A percentile compares a stretch with the other conserved stretches of the same genome.
Conservation (phyloP, 2,888 invertebrate genomes). For the Pilophorus perplexus region DNA sequence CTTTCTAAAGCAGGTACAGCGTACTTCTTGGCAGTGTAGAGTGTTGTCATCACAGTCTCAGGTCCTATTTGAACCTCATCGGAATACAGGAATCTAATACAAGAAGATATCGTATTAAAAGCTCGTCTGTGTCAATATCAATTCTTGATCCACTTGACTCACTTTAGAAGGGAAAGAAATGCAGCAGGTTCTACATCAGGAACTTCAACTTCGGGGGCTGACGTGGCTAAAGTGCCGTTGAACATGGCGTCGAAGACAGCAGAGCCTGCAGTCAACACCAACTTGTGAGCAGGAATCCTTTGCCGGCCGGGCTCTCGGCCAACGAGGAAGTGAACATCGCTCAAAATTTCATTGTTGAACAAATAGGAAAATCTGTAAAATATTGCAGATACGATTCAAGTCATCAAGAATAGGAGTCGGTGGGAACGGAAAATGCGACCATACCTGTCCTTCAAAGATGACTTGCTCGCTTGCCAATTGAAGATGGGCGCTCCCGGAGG, state of each 20-base stretch:
- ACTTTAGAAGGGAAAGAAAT: slow-evolving; percentile 68
- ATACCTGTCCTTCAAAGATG: slow-evolving; percentile 49
- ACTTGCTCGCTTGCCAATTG: slow-evolving; percentile 73
- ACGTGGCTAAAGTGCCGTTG: slow-evolving; percentile 69
- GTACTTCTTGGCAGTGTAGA: slow-evolving; percentile 85
- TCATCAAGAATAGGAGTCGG: too few relatives aligned
- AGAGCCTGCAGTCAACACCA: slow-evolving; percentile 76
- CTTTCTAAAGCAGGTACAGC: slow-evolving; percentile 78
- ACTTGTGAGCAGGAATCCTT: slow-evolving; percentile 74
- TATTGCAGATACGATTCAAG: background rate
- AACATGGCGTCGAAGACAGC: slow-evolving; percentile 87
- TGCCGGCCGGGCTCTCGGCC: slow-evolving; percentile 67
- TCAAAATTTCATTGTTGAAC: slow-evolving; percentile 64
- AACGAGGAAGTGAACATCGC: slow-evolving; percentile 76
- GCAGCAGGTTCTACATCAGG: slow-evolving; percentile 82
- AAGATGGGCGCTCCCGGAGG: slow-evolving; percentile 51
- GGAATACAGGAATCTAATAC: slow-evolving; percentile 63
- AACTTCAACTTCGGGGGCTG: slow-evolving; percentile 70
- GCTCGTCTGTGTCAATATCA: background rate
- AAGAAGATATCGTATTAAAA: background rate
- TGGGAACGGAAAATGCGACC: too few relatives aligned
- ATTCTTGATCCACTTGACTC: slow-evolving; percentile 35
- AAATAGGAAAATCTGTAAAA: slow-evolving; percentile 63
- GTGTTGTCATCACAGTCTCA: slow-evolving; percentile 81
- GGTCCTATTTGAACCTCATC: slow-evolving; percentile 81